These are phyloP conservation scores for Euspilapteryx auroguttella DNA, from an alignment of 2,888 invertebrate genomes.

Conservation along the genomic window DNA sequence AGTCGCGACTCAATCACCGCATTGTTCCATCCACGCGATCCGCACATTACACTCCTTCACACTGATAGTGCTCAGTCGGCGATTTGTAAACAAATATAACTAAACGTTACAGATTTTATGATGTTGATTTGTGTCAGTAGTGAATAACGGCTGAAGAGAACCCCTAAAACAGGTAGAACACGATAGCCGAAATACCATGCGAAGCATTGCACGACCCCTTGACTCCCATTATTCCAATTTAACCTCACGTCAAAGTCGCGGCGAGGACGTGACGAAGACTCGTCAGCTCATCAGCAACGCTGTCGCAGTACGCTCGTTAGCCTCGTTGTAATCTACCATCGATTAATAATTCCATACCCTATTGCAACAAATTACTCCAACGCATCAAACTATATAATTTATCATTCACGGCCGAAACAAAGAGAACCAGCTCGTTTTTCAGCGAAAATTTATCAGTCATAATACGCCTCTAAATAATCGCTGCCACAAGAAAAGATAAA, in stretches of 20 bases:
- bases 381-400: not conserved
- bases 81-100: too few relatives aligned
- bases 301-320: conserved; percentile 13
- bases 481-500: conserved; percentile 37
- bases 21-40: conserved; percentile 56
- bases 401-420: not conserved
- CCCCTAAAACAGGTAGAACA: too few relatives aligned
- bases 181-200: too few relatives aligned
- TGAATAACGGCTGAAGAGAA: too few relatives aligned
- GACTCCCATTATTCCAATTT: too few relatives aligned
- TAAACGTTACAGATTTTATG: too few relatives aligned
- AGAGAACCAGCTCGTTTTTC: not conserved
- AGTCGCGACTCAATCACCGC: conserved; percentile 49
- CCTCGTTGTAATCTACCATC: not conserved
- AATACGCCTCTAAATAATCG: conserved; percentile 13
- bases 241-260: too few relatives aligned
- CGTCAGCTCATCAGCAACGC: too few relatives aligned
- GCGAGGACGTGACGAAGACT: too few relatives aligned
- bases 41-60: conserved; percentile 21
- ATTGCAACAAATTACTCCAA: not conserved
- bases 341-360: not conserved
- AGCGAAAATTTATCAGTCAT: not conserved
- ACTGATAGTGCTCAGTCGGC: not conserved
- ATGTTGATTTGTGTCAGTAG: too few relatives aligned
- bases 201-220: too few relatives aligned